A percentile compares a stretch with the other conserved stretches of the same genome.
phyloP scores from a whole-genome alignment of 2,797 vertebrate species.

The Momotus momota region DNA sequence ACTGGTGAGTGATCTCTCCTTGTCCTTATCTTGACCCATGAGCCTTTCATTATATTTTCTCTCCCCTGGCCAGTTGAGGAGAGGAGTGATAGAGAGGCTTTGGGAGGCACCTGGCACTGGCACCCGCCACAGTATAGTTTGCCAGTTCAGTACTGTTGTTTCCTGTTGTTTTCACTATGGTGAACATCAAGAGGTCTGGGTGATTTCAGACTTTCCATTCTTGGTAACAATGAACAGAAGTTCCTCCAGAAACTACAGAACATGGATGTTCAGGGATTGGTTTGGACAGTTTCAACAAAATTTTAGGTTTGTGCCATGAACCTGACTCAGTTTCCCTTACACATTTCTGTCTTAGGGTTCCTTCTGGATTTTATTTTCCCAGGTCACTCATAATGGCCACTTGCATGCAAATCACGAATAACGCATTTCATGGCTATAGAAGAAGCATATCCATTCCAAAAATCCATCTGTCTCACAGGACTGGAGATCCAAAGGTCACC shows the following conservation, averaged over 20 bases:
- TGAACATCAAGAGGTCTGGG: background rate
- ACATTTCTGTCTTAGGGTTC: background rate
- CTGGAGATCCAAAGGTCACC: background rate
- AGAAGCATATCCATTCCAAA: background rate
- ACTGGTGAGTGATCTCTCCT: background rate
- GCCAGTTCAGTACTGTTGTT: background rate
- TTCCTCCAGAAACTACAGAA: background rate
- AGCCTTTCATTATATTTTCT: background rate
- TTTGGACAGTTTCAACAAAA: background rate
- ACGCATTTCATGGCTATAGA: background rate
- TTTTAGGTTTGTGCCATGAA: background rate
- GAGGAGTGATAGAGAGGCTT: background rate
- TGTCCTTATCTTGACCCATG: background rate
- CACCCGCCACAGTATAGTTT: background rate
- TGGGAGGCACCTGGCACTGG: accelerated
- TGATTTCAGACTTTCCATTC: background rate
- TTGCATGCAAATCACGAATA: background rate
- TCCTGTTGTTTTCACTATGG: background rate
- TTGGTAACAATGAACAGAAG: background rate
- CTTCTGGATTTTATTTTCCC: background rate
- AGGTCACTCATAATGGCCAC: background rate
- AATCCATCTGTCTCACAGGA: background rate
- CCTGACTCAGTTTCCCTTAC: background rate
- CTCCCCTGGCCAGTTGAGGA: background rate
- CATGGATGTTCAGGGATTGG: background rate